Evolutionary conservation across 2,888 invertebrate genomes (phyloP).

Genomic region (Drosophila colorata): DNA sequence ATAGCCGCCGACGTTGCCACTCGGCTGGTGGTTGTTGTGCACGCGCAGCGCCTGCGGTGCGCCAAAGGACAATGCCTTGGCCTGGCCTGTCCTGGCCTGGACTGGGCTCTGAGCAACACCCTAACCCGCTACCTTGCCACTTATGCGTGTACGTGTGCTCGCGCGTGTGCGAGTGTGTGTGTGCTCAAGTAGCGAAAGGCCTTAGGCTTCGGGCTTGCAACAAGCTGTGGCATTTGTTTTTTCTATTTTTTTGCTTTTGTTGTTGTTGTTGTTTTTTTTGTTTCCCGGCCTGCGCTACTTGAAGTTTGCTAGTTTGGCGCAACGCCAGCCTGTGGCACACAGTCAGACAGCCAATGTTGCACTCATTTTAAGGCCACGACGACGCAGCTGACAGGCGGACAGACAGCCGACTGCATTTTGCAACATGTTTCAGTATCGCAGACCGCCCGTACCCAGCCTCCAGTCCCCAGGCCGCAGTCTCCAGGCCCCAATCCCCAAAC

Average conservation of each 20-base stretch:
- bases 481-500: constrained; percentile 15
- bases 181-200: constrained; percentile 79
- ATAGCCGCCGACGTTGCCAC: constrained; percentile 47
- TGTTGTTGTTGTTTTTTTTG: constrained; percentile 4
- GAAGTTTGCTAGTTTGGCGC: constrained; percentile 68
- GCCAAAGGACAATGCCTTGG: constrained; percentile 63
- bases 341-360: constrained; percentile 71
- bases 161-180: constrained; percentile 39
- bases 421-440: constrained; percentile 61
- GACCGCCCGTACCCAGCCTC: constrained; percentile 4
- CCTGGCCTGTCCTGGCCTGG: neutral
- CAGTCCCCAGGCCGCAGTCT: constrained; percentile 5
- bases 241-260: constrained; percentile 7
- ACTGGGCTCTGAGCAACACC: constrained; percentile 4
- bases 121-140: constrained; percentile 21
- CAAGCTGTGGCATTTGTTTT: constrained; percentile 60
- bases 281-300: constrained; percentile 47
- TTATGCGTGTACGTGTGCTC: constrained; percentile 2
- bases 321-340: constrained; percentile 66
- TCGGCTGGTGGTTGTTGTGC: constrained; percentile 63
- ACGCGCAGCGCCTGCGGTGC: constrained; percentile 70
- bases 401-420: constrained; percentile 64
- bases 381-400: constrained; percentile 66
- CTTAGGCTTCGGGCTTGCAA: constrained; percentile 58
- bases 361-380: constrained; percentile 75